A percentile compares a stretch with the other conserved stretches of the same genome.
Conservation (phyloP, 2,113 vertebrate genomes). For the Corvus cornix region DNA sequence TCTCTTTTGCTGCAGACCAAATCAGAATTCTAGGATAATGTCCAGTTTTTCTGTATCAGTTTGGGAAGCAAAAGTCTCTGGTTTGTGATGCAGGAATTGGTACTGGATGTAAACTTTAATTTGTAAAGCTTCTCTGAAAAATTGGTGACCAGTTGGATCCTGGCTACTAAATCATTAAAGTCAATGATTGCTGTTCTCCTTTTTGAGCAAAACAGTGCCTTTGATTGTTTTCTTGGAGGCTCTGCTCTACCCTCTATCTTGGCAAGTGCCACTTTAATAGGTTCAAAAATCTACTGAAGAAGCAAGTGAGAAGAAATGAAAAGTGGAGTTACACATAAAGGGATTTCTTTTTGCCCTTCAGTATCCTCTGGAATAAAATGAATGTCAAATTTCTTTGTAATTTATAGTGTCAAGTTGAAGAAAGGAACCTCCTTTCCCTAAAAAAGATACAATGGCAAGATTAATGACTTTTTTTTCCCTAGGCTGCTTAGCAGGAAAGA, state of each 20-base stretch:
- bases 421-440: background rate
- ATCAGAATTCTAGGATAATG: constrained; percentile 49
- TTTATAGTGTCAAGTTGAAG: background rate
- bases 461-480: background rate
- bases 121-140: background rate
- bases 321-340: background rate
- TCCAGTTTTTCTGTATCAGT: constrained; percentile 28
- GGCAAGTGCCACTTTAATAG: background rate
- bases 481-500: background rate
- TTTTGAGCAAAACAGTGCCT: background rate
- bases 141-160: background rate
- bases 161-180: background rate
- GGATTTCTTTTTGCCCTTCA: constrained; percentile 5
- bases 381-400: constrained; percentile 1
- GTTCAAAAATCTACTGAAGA: constrained; percentile 23
- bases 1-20: background rate
- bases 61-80: background rate
- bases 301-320: constrained; percentile 68
- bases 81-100: background rate
- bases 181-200: background rate
- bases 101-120: background rate
- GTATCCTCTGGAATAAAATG: background rate
- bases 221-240: background rate
- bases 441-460: background rate
- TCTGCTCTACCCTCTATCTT: background rate